Base-by-base conservation (phyloP, 2,113 vertebrate species). In the Calyptommatus sinebrachiatus region DNA sequence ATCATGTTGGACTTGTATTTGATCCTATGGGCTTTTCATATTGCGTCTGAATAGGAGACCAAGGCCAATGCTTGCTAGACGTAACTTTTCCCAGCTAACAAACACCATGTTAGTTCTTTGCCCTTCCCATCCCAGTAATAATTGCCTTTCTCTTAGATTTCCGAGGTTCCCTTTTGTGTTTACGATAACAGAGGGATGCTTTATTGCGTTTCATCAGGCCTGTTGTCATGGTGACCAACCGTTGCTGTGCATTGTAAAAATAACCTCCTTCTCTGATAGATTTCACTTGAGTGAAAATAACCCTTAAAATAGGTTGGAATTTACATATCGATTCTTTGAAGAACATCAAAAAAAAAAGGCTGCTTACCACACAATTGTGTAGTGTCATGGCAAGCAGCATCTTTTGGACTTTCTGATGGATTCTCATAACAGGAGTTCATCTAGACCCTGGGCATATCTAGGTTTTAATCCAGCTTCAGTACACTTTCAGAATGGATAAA, bases 251-350 rank as follows among this genome's bases (percentile, higher is more conserved):
- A 90, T 93, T 94, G 92, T 95, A 95, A 95, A 96, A 96, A 95
- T 96, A 95, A 95, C 93, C 94, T 94, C 90, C 91, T 95, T 93
- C 93, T 93, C 94, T 95, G 95, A 96, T 95, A 96, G 93, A 95
- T 95, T 95, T 95, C 94, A 92, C 94, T 95, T 93, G 94, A 94
- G 92, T 94, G 94, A 95, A 95, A 95, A 95, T 94, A 94, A 95
- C 94, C 94, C 95, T 94, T 95, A 95, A 95, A 96, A 96, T 95
- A 95, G 94, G 94, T 94, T 95, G 94, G 93, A 94, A 96, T 96
- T 96, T 95, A 94, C 95, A 96, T 96, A 94, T 91, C 92, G 93
- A 94, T 91, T 93, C 93, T 93, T 93, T 87, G 81, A 86, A 89
- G 86, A 93, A 89, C 89, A 88, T 80, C 18, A 76, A 78, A 83